Evolutionary conservation across 2,113 vertebrate species (phyloP), one percentile per base, ranked within the genome.

Genomic region (Amia ocellicauda): DNA sequence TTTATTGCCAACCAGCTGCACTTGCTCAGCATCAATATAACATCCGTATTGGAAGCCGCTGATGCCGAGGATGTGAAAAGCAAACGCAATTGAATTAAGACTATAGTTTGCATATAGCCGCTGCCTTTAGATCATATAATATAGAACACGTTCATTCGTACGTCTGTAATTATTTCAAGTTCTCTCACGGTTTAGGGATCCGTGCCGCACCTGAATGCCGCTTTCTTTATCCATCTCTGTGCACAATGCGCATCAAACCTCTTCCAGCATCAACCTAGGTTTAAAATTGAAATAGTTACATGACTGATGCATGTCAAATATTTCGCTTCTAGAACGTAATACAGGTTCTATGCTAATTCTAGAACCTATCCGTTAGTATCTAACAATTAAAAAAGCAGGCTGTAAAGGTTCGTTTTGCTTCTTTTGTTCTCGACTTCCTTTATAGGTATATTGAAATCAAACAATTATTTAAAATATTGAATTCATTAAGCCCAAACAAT

Each of bases 1-100:
- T 26, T 41, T 60, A 67, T 59, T 60, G 50, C 42, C 42, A 23
- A 50, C 66, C 40, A 62, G 50, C 66, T 61, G 59, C 59, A 47
- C 52, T 55, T 56, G 66, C 20, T 68, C 54, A 67, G 47, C 26
- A 63, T 17, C 43, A 17, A 47, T 47, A 63, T 55, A 54, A 47
- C 60, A 23, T 55, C 62, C 23, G 26, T 58, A 40, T 50, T 66
- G 62, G 29, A 63, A 53, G 19, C 23, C 19, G 20, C 49, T 63
- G 28, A 63, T n/a, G 29, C 3, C 26, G 42, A 47, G 16, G 47
- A 40, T 60, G 23, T 50, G 16, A 17, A 47, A n/a, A 19, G 5
- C 3, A 45, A 27, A 60, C 10, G 14, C 17, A 53, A 60, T 54
- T 58, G 43, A 60, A 43, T 49, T 16, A 49, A 60, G 31, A n/a